Evolutionary conservation across 1,140 invertebrate genomes (phyloP), one percentile per base, ranked within the genome.

Genomic region (Zelostemma sp.): DNA sequence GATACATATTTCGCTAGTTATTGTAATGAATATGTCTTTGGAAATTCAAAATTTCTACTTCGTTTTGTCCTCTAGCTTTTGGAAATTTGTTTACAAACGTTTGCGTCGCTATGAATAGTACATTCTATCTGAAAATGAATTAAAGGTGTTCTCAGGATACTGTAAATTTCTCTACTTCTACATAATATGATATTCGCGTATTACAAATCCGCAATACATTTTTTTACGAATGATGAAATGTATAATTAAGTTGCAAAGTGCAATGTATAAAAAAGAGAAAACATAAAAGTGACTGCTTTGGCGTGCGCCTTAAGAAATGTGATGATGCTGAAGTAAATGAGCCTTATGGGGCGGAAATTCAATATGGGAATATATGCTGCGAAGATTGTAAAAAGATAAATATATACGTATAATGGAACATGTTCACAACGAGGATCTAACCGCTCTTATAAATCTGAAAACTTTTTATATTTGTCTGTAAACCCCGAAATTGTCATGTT

Each of bases 201-300:
- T 43, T 43, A 16, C 38, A 21, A 38, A 57, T 68, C 35, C 50
- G 54, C 54, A 57, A 56, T 60, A 51, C 18, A 57, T 50, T 72
- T 73, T 69, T 21, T 68, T 67, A 59, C 45, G 43, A 68, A 45
- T 57, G 47, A 56, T 60, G 63, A 74, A 69, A 50, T 14, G 28
- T 54, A 59, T 43, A 19, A 60, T 66, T 74, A 74, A 77, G 66
- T 76, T 77, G 76, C 76, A 76, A 73, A 76, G 78, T 81, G 80
- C 80, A 82, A 81, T 82, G 79, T 83, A 79, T 83, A 82, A 76
- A 74, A 35, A 35, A 1, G n/a, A n/a, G 74, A 78, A 73, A 78
- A 68, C 48, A 65, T 57, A 64, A 67, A 78, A 77, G 72, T 77
- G 75, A 80, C 75, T 80, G 80, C 80, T 83, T 83, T 78, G 73